Evolutionary conservation across 2,113 vertebrate genomes (phyloP), one percentile per base, ranked within the genome.

Genomic region (Bungarus multicinctus): DNA sequence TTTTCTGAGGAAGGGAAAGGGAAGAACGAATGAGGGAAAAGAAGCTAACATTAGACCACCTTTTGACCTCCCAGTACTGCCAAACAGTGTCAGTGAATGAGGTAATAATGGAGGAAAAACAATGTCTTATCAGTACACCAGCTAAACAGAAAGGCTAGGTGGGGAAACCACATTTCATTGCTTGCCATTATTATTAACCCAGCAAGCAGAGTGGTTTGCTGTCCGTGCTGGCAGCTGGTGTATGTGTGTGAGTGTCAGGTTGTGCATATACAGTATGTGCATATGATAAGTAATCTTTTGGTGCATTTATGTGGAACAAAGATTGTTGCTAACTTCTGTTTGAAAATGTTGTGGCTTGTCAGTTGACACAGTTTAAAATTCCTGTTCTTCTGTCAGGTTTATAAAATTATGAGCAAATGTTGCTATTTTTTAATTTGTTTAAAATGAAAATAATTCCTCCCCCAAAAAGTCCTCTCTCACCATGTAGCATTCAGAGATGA

Each of bases 31-130:
- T 93, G 45, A 74, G 95, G 69, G 90, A 95, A 95, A 95, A 94
- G 90, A 90, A 93, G 90, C 95, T 97, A 95, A 96, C 94, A 94
- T 89, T 91, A 95, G 92, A 87, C 55, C 88, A 94, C 94, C 96
- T 93, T 50, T 87, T 96, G 96, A 97, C 97, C 97, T 97, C 94
- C 0, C 0, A 94, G 95, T 97, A 93, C 97, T 96, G 95, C 96
- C 96, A 97, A 96, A 96, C 92, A 96, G 95, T 94, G 95, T 95
- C 95, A 96, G 94, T 95, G 94, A 94, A 97, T 95, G 96, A 96
- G 97, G 95, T 96, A 97, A 97, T 97, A 96, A 95, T 95, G 94
- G 96, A 96, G 96, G 57, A 97, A 97, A 97, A 97, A 97, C 96
- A 97, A 95, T 97, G 93, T 97, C 97, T 96, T 96, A 96, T 95